Conservation (phyloP, 2,888 invertebrate species). For the Uropetala carovei region DNA sequence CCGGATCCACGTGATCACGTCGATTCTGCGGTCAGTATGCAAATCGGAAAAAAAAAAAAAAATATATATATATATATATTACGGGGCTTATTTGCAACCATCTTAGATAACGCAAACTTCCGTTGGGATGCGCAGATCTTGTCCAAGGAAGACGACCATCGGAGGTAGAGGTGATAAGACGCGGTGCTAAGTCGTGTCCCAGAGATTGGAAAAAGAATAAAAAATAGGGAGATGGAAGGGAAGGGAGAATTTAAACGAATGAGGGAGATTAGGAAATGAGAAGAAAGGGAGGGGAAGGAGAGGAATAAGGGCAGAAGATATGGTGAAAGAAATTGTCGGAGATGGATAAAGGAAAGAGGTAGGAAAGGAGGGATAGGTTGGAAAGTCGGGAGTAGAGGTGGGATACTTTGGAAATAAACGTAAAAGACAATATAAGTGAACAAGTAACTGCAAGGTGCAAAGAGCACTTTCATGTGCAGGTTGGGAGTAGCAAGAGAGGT, state of each 20-base stretch:
- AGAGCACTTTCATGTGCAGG: background rate
- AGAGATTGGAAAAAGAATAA: background rate
- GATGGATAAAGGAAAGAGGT: background rate
- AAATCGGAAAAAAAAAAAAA: background rate
- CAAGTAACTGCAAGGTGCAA: background rate
- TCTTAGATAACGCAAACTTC: background rate
- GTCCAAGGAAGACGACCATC: no score
- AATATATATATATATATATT: no score
- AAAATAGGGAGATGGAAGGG: background rate
- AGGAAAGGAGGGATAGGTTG: background rate
- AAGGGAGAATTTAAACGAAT: background rate
- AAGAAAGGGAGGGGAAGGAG: no score
- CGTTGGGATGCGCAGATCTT: no score
- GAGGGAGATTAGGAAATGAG: background rate
- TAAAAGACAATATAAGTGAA: constrained; percentile 12
- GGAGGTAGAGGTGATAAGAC: no score
- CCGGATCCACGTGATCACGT: constrained; percentile 11
- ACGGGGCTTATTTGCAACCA: background rate
- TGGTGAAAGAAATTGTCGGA: background rate
- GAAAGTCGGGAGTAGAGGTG: background rate
- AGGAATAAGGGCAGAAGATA: no score
- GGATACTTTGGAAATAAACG: constrained; percentile 26
- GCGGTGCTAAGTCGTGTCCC: no score
- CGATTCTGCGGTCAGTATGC: background rate
- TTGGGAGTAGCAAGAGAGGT: background rate